phyloP scores from a whole-genome alignment of 2,113 vertebrate species.

The Phalacrocorax brasilianus region DNA sequence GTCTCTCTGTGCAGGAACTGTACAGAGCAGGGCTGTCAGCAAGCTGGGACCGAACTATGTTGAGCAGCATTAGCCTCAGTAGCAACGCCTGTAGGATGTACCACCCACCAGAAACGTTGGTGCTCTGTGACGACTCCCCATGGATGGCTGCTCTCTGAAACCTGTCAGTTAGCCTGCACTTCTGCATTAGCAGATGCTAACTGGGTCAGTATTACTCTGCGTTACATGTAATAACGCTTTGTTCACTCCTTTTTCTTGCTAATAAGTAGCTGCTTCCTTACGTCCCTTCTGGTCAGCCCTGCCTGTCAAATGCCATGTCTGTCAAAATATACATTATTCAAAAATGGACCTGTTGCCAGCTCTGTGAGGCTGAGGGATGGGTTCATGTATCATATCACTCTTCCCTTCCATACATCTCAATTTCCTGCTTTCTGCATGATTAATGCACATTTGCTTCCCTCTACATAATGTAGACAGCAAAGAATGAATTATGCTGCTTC shows the following conservation, averaged over 20 bases:
- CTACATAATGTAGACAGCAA: constrained; percentile 58
- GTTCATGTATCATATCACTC: constrained; percentile 47
- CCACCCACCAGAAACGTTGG: rapidly evolving
- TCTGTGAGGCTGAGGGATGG: constrained; percentile 22
- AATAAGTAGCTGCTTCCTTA: constrained; percentile 33
- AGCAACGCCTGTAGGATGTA: neutral
- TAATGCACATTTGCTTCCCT: constrained; percentile 60
- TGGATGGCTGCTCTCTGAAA: neutral
- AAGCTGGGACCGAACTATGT: rapidly evolving
- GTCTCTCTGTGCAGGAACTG: neutral
- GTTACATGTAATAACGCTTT: neutral
- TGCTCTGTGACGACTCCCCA: rapidly evolving
- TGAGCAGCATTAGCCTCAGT: neutral
- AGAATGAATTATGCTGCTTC: constrained; percentile 64
- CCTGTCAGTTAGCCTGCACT: constrained; percentile 1
- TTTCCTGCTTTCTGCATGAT: constrained; percentile 67
- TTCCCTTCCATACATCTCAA: constrained; percentile 63
- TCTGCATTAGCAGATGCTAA: neutral
- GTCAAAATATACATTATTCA: constrained; percentile 46
- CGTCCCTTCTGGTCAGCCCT: constrained; percentile 48
- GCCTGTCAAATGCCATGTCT: constrained; percentile 47
- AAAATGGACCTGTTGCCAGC: constrained; percentile 45
- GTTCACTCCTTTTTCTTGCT: constrained; percentile 9
- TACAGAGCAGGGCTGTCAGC: neutral
- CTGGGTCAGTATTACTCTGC: neutral